phyloP scores from a whole-genome alignment of 2,113 vertebrate species.

The Stictonetta naevosa region DNA sequence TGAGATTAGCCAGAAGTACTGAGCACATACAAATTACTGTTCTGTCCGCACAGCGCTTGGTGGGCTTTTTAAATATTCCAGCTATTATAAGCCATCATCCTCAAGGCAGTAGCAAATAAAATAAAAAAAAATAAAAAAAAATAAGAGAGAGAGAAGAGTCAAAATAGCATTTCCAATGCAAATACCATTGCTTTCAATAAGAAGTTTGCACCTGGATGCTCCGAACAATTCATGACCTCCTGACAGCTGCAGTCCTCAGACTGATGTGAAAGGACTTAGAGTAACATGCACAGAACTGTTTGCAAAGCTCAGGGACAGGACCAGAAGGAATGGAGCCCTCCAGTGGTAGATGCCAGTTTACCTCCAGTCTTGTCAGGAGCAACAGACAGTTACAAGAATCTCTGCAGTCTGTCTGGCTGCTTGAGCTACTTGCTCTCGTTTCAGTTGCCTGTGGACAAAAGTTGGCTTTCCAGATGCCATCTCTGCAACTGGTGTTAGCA shows the following conservation, averaged over 20 bases:
- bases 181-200: constrained; percentile 11
- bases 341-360: not conserved
- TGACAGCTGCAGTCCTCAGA: not conserved
- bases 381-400: not conserved
- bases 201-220: constrained; percentile 21
- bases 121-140: not conserved
- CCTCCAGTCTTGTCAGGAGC: not conserved
- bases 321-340: not conserved
- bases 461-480: not conserved
- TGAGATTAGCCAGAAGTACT: constrained; percentile 55
- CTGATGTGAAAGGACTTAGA: not conserved
- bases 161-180: constrained; percentile 41
- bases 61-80: constrained; percentile 47
- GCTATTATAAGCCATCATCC: constrained; percentile 33
- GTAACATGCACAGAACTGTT: not conserved
- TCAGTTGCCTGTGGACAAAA: constrained; percentile 16
- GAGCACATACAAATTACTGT: constrained; percentile 36
- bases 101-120: constrained; percentile 30
- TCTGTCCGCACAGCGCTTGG: not conserved
- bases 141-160: not conserved
- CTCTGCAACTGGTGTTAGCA: not conserved
- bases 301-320: not conserved
- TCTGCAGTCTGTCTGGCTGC: not conserved
- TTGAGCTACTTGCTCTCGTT: constrained; percentile 18
- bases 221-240: not conserved